Evolutionary conservation across 2,888 invertebrate genomes (phyloP), one percentile per base, ranked within the genome.

Genomic region (Nymphalis c-album): DNA sequence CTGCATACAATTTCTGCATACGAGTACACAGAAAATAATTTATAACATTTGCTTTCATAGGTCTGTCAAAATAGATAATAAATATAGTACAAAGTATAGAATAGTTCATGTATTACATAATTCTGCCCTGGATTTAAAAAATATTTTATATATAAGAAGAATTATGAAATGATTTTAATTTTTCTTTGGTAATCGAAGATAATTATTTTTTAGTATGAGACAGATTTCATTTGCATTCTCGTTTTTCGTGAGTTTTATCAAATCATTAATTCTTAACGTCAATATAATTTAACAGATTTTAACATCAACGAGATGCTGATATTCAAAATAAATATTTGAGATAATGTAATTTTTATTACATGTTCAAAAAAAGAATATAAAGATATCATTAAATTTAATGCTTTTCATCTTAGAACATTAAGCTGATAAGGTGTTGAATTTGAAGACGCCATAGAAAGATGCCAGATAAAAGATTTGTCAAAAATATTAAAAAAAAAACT

Each of bases 1-100:
- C 81, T 83, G 80, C 82, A 83, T 84, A 79, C 35, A 13, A 13
- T 4, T 40, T 86, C 81, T 83, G 80, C 82, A 83, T 84, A 79
- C 35, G 26, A 31, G 17, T 26, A 16, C 16, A 5, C 51, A 26
- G 8, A 22, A 20, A 51, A 10, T 5, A 5, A 51, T 51, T 22
- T 51, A 22, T 51, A 22, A 51, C 18, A 50, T 40, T 40, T 40
- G 40, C 4, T 40, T 40, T 13, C 4, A 13, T 13, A 40, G 40
- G 13, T 40, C 40, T 40, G 10, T 13, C 4, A 40, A 40, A 40
- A 10, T 3, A 40, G 13, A 4, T 13, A 13, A 13, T 40, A 13
- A 13, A 40, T 40, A 13, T 6, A 13, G 40, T 13, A 40, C 13
- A 40, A 4, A 10, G 13, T 40, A 40, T 4, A 31, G 26, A 6